phyloP scores from a whole-genome alignment of 2,888 invertebrate species.

The Dendrolimus pini region DNA sequence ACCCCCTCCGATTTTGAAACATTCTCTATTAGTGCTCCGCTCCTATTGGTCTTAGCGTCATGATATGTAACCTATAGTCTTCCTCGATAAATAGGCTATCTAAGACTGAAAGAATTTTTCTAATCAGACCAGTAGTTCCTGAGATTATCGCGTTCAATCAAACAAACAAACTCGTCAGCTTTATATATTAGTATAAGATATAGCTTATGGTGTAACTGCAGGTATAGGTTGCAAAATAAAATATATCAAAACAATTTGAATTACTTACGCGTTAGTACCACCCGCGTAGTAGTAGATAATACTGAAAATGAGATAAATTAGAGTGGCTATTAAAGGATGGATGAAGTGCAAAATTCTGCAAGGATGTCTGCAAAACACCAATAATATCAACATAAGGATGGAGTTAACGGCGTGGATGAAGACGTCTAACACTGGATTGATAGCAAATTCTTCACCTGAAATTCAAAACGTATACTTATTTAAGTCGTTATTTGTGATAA shows the following conservation, averaged over 20 bases:
- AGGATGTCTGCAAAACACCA: conserved; percentile 84
- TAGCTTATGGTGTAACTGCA: neutral
- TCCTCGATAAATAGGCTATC: too few species aligned
- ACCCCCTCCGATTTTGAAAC: too few species aligned
- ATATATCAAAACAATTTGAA: neutral
- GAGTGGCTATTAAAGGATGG: conserved; percentile 78
- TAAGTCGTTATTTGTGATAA: conserved; percentile 1
- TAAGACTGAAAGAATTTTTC: too few species aligned
- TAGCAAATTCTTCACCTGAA: conserved; percentile 33
- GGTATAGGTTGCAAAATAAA: neutral
- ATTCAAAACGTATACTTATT: neutral
- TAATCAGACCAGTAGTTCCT: too few species aligned
- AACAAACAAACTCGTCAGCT: too few species aligned
- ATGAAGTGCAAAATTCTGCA: conserved; percentile 74
- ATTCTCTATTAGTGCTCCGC: too few species aligned
- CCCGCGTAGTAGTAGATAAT: conserved; percentile 83
- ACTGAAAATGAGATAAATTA: conserved; percentile 82
- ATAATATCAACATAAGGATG: conserved; percentile 82
- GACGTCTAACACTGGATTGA: conserved; percentile 41
- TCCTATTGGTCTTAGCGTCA: too few species aligned
- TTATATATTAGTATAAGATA: too few species aligned
- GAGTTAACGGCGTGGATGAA: conserved; percentile 80
- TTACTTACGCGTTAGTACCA: conserved; percentile 80
- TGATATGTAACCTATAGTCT: too few species aligned
- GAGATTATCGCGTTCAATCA: too few species aligned